phyloP scores from a whole-genome alignment of 2,888 invertebrate genomes.

The Synanthedon andrenaeformis region DNA sequence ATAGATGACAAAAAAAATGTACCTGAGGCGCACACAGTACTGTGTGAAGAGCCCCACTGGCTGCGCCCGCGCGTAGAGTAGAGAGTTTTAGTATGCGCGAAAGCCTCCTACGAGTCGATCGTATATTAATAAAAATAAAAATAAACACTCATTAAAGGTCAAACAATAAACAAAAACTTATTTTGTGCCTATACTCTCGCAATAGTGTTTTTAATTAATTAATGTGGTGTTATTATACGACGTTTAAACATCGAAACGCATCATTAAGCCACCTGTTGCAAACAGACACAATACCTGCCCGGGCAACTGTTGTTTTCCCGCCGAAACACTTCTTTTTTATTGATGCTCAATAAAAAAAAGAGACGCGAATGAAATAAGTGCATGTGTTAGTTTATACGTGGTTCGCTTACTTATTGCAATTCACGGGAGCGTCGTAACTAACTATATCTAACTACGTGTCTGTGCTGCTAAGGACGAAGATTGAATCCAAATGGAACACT shows the following conservation, averaged over 20 bases:
- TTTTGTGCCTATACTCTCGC: conserved; percentile 1
- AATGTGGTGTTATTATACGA: conserved; percentile 23
- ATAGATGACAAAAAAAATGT: conserved; percentile 59
- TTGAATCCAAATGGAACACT: conserved; percentile 35
- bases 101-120: conserved; percentile 39
- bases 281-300: conserved; percentile 12
- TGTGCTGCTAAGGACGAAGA: conserved; percentile 31
- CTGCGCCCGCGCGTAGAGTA: conserved; percentile 38
- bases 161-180: no score
- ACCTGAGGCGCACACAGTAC: conserved; percentile 29
- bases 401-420: conserved; percentile 54
- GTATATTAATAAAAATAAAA: conserved; percentile 15
- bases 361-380: conserved; percentile 4
- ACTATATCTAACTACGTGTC: conserved; percentile 17
- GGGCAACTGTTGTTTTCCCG: conserved; percentile 46
- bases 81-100: conserved; percentile 32
- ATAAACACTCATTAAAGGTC: no score
- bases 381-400: conserved; percentile 49
- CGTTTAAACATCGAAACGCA: conserved; percentile 9
- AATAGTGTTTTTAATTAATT: conserved; percentile 17
- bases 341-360: conserved; percentile 1
- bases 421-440: conserved; percentile 17
- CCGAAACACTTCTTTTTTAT: conserved; percentile 24
- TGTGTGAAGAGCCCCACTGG: conserved; percentile 26
- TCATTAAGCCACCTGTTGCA: conserved; percentile 38